Conservation (phyloP, 2,113 vertebrate genomes). For the Cairina moschata region DNA sequence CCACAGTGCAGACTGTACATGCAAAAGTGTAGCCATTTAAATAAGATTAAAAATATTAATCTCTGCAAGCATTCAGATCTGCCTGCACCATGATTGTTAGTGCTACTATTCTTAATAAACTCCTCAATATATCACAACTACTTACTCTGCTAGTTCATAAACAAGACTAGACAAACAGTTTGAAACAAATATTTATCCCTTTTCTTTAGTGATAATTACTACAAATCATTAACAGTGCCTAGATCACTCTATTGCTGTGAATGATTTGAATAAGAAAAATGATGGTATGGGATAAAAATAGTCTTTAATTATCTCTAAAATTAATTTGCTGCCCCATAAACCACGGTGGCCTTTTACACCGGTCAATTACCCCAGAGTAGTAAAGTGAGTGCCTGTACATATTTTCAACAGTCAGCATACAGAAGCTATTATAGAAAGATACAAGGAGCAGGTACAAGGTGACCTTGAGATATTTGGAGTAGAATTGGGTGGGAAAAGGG, state of each 20-base stretch:
- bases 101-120: neutral
- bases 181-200: neutral
- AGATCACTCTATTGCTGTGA: neutral
- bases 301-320: conserved; percentile 41
- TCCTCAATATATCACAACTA: neutral
- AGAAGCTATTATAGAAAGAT: neutral
- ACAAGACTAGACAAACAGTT: neutral
- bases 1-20: neutral
- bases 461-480: neutral
- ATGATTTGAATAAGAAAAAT: conserved; percentile 12
- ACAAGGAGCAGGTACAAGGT: neutral
- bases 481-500: neutral
- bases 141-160: neutral
- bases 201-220: neutral
- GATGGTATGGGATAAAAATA: conserved; percentile 31
- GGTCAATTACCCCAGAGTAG: neutral
- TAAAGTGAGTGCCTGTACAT: neutral
- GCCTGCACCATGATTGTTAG: neutral
- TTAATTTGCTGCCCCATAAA: conserved; percentile 47
- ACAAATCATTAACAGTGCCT: neutral
- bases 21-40: neutral
- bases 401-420: conserved; percentile 1
- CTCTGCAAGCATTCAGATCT: neutral
- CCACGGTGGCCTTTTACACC: neutral
- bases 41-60: neutral